Percentiles rank a stretch among this genome's conserved stretches.
These are phyloP conservation scores for Hyperopisus bebe DNA, from an alignment of 2,113 vertebrate species.

Conservation along the genomic window DNA sequence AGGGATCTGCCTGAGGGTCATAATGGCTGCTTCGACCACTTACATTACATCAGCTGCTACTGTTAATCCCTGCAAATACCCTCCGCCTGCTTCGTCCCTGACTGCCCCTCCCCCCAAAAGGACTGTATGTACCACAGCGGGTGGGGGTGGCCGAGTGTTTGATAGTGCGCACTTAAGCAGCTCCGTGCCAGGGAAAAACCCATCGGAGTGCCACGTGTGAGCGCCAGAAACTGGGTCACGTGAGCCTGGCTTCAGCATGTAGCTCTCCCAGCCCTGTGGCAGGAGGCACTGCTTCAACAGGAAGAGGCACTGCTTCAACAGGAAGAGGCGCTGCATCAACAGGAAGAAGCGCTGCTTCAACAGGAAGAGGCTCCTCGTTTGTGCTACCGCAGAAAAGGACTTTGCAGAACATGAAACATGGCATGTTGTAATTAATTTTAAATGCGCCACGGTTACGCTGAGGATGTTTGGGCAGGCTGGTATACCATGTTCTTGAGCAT, in stretches of 20 bases:
- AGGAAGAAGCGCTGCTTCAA: neutral
- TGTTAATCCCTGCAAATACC: constrained; percentile 12
- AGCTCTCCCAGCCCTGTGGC: neutral
- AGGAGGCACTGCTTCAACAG: neutral
- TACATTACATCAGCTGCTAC: constrained; percentile 25
- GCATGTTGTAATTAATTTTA: neutral
- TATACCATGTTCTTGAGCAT: neutral
- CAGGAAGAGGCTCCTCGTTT: neutral
- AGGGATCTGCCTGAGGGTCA: constrained; percentile 50
- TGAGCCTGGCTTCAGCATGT: neutral
- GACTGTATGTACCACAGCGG: neutral
- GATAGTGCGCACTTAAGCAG: neutral
- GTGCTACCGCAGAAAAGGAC: neutral
- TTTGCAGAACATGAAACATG: neutral
- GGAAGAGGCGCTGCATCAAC: neutral
- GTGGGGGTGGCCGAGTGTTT: neutral
- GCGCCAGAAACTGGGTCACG: neutral
- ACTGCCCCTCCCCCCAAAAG: neutral
- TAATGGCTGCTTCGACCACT: constrained; percentile 45
- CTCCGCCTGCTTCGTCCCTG: neutral
- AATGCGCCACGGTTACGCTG: neutral
- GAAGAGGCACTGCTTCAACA: neutral
- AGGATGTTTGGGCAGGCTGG: neutral
- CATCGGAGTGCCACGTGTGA: neutral
- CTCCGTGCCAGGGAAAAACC: neutral